Evolutionary conservation across 2,113 vertebrate genomes (phyloP).

Genomic region (Rhipidura dahli): DNA sequence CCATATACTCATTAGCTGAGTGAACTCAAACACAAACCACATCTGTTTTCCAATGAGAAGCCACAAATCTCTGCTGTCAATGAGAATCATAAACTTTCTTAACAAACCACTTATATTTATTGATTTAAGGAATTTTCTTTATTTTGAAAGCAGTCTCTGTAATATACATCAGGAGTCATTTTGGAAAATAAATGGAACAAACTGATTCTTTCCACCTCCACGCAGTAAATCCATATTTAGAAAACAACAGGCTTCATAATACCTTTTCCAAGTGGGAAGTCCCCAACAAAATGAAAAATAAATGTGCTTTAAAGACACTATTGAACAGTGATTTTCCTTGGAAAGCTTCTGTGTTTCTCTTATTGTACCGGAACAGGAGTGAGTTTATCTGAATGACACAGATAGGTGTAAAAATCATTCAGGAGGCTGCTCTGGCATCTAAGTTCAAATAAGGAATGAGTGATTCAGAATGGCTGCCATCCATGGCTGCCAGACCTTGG

Average conservation of each 20-base stretch:
- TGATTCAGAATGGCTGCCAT: background rate
- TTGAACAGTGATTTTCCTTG: conserved; percentile 42
- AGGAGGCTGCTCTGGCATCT: background rate
- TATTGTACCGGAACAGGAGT: conserved; percentile 6
- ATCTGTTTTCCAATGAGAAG: background rate
- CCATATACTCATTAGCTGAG: conserved; percentile 3
- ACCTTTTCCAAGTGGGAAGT: background rate
- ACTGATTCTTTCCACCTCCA: background rate
- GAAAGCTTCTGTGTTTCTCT: background rate
- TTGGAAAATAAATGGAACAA: conserved; percentile 25
- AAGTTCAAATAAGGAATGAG: conserved; percentile 5
- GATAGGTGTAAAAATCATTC: conserved; percentile 20
- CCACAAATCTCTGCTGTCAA: background rate
- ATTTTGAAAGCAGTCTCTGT: background rate
- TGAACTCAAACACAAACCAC: conserved; percentile 45
- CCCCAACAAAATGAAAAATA: conserved; percentile 30
- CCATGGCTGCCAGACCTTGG: background rate
- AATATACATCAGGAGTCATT: background rate
- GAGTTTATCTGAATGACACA: conserved; percentile 47
- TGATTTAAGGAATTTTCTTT: conserved; percentile 25
- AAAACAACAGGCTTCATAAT: conserved; percentile 6
- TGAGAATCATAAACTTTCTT: background rate
- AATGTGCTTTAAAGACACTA: background rate
- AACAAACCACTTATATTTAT: conserved; percentile 25
- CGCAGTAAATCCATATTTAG: background rate